Base-by-base conservation (phyloP, 2,888 invertebrate species). In the Aphrophora alni region DNA sequence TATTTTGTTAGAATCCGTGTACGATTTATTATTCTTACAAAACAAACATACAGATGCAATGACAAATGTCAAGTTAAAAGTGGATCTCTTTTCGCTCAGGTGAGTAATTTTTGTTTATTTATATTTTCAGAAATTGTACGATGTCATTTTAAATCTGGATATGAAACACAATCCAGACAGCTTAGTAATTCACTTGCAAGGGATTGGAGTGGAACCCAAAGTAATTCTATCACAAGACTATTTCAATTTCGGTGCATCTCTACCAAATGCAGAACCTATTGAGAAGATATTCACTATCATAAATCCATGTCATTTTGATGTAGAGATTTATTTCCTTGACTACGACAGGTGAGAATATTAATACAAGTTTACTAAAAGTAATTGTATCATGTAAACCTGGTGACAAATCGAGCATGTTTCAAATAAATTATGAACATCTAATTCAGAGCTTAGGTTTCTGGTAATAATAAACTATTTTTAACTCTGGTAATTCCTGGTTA, bases 251-350 rank as follows among this genome's bases (percentile, higher is more conserved):
- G 78, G 78, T 10, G 24, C 78, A 24, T 72, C 59, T 38, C 68
- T 74, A 0, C 78, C 78, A 10, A 68, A 73, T n/a, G 68, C 74
- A 7, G 74, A 68, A 17, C 44, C 33, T 0, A 26, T 79, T 10
- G 74, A 68, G 26, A 74, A 72, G 17, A 68, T 8, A 10, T 79
- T 79, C 10, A 51, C 74, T 26, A 68, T 79, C 17, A 68, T 26
- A 25, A 79, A 79, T 28, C 51, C 59, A 8, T 79, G 78, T n/a
- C 28, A 28, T 17, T 79, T 79, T 26, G 26, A 74, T n/a, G 68
- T 79, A 17, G 59, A 79, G 17, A 4, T 79, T n/a, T 79, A 79
- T 24, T 79, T 74, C 68, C 69, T 69, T 27, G 74, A 74, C 28
- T 59, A 74, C 74, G 74, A 79, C 25, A 74, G 38, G 78, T 78